Conservation (phyloP, 2,113 vertebrate species). For the Struthidea cinerea region DNA sequence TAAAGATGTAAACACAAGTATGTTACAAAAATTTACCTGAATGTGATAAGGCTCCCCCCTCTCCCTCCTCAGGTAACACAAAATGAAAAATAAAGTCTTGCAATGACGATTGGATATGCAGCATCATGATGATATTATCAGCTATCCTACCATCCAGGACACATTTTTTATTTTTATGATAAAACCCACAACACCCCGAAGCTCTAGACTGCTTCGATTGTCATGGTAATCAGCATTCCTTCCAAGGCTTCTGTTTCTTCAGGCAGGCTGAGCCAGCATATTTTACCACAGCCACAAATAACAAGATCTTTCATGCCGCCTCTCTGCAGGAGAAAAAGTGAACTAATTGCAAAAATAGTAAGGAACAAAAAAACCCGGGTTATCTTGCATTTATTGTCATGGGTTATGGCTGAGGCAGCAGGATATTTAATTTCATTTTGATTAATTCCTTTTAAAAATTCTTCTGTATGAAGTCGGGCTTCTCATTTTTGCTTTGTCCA, state of each 20-base stretch:
- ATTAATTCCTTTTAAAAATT: background rate
- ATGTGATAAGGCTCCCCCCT: background rate
- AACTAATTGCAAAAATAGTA: conserved; percentile 20
- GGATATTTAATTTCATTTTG: background rate
- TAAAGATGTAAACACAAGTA: background rate
- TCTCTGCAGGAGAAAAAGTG: background rate
- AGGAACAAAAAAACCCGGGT: background rate
- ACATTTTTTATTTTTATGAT: background rate
- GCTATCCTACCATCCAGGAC: background rate
- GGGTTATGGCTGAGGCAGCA: background rate
- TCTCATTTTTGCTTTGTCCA: background rate
- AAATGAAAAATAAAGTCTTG: background rate
- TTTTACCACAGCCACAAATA: conserved; percentile 31
- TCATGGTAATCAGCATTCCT: conserved; percentile 52
- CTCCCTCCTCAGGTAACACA: background rate
- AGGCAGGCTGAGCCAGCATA: conserved; percentile 22
- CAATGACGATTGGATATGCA: background rate
- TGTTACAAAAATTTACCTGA: background rate
- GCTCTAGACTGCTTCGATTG: conserved; percentile 2
- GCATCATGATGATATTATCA: background rate
- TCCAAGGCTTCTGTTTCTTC: conserved; percentile 25
- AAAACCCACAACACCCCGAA: conserved; percentile 2
- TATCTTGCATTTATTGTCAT: background rate
- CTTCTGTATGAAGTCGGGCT: background rate
- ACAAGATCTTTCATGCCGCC: conserved; percentile 30